Evolutionary conservation across 2,113 vertebrate genomes (phyloP), one percentile per base, ranked within the genome.

Genomic region (Thymallus thymallus): DNA sequence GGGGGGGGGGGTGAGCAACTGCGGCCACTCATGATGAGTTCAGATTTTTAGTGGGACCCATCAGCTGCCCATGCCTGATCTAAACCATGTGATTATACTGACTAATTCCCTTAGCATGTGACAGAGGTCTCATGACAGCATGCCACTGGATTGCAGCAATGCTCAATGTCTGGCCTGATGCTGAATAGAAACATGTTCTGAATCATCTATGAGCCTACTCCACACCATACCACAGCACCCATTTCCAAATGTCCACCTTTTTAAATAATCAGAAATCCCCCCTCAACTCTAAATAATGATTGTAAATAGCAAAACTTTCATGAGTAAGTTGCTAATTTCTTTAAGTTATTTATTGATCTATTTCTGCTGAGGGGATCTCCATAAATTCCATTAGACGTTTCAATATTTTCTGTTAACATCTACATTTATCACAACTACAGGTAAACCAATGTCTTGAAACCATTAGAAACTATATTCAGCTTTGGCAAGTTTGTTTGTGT

Each of bases 401-500:
- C 0, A 55, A 55, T 20, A 6, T 20, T 60, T n/a, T 60, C 6
- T 22, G 0, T 60, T n/a, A 22, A 22, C 56, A 60, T 60, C n/a
- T 23, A 60, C 14, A 51, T 51, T 51, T 51, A 51, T 51, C 12
- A 51, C 18, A 9, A 41, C 35, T 51, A 51, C 48, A 51, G 1
- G 48, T 14, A 60, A 60, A n/a, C 56, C n/a, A 60, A 22, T 60
- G 23, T 22, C 1, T 60, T 22, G n/a, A 22, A 5, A 60, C n/a
- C n/a, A 3, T 22, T 67, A 68, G 4, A 5, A 69, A 41, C 16
- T 46, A 30, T 75, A 45, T 56, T 58, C 41, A 68, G 80, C 78
- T 86, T 85, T 85, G 76, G 74, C 29, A 75, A 72, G 72, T 35
- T 82, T 82, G 71, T 68, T 68, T 64, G 66, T 68, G 68, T 75